Evolutionary conservation across 1,140 invertebrate genomes (phyloP), one percentile per base, ranked within the genome.

Genomic region (Orius insidiosus): DNA sequence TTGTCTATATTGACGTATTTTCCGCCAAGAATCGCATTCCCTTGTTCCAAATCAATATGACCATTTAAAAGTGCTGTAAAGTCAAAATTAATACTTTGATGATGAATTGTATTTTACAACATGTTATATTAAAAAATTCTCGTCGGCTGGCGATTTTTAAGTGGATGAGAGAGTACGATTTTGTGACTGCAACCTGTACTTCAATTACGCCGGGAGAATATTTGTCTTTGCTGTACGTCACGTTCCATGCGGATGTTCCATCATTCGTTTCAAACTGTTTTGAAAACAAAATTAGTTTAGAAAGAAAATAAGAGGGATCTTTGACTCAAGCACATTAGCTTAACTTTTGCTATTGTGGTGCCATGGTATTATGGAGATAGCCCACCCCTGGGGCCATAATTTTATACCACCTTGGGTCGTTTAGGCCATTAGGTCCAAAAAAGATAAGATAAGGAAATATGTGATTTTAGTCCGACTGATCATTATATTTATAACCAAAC

Each of bases 21-120:
- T 39, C 60, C 65, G 1, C 59, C 52, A n/a, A 69, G 54, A 5
- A 63, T 65, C 48, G 76, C 71, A 32, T 76, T 71, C 33, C 70
- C 62, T 58, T 85, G 81, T 18, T 55, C 59, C 9, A 80, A 51
- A 3, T 64, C 55, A 49, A 84, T 54, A 30, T 73, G 63, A 7
- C 80, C 80, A 60, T 76, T 77, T 5, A 83, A 54, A 31, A 66
- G 61, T 55, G 64, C 75, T 80, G 52, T 16, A 49, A 50, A 45
- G 35, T 19, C 39, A 45, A 53, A 56, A 33, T 45, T 32, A 14
- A 44, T 38, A 51, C 55, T 55, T 44, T 50, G 45, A 49, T 42
- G 34, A 33, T 50, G 31, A 45, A 34, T 41, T 30, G 6, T 9
- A 48, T 39, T 37, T 38, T 44, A 47, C 14, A 5, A 78, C 76